Conservation (phyloP, 2,113 vertebrate species). For the Macquaria australasica region DNA sequence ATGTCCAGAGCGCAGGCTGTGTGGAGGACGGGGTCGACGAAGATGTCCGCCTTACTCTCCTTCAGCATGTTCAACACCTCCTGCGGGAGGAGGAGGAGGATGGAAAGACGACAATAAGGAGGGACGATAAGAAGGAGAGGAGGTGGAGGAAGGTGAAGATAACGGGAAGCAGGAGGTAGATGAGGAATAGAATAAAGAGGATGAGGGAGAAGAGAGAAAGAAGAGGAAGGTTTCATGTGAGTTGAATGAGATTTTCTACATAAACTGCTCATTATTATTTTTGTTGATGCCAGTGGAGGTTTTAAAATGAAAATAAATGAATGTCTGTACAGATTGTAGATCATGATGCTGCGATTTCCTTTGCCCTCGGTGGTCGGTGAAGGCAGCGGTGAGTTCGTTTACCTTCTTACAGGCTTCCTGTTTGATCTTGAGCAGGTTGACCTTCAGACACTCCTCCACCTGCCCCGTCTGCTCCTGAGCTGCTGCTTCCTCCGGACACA, state of each 20-base stretch:
- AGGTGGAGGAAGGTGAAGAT: too few relatives aligned
- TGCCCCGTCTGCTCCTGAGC: conserved; percentile 98
- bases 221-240: neutral
- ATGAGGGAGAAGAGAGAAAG: neutral
- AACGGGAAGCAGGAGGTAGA: too few relatives aligned
- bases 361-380: neutral
- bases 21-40: conserved; percentile 97
- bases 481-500: conserved; percentile 96
- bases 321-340: neutral
- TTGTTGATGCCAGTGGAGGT: neutral
- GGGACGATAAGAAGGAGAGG: neutral
- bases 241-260: neutral
- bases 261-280: neutral
- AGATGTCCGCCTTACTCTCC: conserved; percentile 98
- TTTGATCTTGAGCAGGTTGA: conserved; percentile 96
- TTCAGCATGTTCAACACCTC: conserved; percentile 98
- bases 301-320: neutral
- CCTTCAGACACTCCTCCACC: conserved; percentile 97
- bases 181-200: neutral
- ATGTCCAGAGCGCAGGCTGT: conserved; percentile 98
- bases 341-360: neutral
- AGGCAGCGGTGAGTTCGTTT: conserved; percentile 11
- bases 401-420: conserved; percentile 95
- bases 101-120: too few relatives aligned
- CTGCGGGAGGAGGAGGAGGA: conserved; percentile 70